These are phyloP conservation scores for Drosophila sproati DNA, from an alignment of 1,140 invertebrate species.

Conservation along the genomic window DNA sequence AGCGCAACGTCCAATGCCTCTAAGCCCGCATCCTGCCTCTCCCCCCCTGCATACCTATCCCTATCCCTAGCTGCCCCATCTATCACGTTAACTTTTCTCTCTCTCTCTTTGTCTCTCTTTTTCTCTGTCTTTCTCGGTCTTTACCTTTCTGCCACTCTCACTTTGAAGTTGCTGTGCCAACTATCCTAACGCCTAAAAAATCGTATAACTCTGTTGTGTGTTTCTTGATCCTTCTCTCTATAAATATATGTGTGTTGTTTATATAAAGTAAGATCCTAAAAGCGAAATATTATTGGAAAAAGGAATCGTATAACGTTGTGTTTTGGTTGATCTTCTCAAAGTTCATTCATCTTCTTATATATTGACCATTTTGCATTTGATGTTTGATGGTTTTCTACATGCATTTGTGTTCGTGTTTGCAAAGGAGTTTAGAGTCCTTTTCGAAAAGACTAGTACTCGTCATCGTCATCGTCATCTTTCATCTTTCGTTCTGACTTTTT, in stretches of 20 bases:
- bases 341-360: constrained; percentile 3
- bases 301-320: constrained; percentile 81
- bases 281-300: constrained; percentile 60
- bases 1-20: constrained; percentile 41
- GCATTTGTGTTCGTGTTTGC: not conserved
- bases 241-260: constrained; percentile 52
- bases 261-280: constrained; percentile 50
- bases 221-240: constrained; percentile 24
- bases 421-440: constrained; percentile 84
- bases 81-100: constrained; percentile 36
- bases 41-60: not conserved
- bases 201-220: constrained; percentile 65
- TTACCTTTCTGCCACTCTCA: constrained; percentile 3
- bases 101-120: constrained; percentile 29
- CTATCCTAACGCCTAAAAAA: constrained; percentile 55
- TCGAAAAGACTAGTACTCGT: constrained; percentile 83
- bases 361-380: constrained; percentile 48
- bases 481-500: constrained; percentile 39
- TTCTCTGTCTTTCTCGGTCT: not conserved
- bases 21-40: not conserved
- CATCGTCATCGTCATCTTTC: constrained; percentile 33
- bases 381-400: constrained; percentile 43
- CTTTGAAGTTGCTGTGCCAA: constrained; percentile 30
- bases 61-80: constrained; percentile 32
- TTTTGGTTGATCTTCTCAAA: constrained; percentile 57